A percentile compares a stretch with the other conserved stretches of the same genome.
Conservation (phyloP, 2,113 vertebrate species). For the Python bivittatus region DNA sequence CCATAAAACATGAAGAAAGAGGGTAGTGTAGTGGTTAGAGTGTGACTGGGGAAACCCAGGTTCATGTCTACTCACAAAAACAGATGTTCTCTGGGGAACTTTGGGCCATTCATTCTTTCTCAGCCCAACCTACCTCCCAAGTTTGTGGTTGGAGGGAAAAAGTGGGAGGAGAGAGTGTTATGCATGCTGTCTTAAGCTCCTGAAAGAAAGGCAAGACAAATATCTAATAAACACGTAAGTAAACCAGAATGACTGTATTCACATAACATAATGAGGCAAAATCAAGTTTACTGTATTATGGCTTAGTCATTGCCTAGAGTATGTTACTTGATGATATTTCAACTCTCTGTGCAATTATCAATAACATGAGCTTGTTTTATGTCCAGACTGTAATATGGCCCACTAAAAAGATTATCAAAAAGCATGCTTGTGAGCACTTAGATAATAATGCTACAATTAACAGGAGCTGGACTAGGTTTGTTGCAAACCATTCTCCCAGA, state of each 20-base stretch:
- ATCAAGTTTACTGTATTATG: no score
- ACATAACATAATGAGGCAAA: not conserved
- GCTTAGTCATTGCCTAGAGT: no score
- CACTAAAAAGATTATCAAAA: not conserved
- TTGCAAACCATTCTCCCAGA: not conserved
- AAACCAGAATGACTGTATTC: not conserved
- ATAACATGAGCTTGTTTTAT: not conserved
- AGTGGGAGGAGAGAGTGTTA: not conserved
- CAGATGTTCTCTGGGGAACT: not conserved
- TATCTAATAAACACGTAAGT: not conserved
- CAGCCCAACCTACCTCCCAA: not conserved
- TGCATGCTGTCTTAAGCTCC: not conserved
- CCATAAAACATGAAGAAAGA: not conserved
- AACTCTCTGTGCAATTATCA: not conserved
- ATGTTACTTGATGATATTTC: not conserved
- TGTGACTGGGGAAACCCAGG: not conserved
- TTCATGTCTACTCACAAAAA: not conserved
- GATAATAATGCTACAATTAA: not conserved
- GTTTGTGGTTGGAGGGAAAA: not conserved
- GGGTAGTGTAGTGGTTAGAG: not conserved
- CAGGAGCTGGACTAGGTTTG: not conserved
- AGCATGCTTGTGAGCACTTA: not conserved
- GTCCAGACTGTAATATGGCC: not conserved
- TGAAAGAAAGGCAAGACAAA: not conserved
- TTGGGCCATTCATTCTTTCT: not conserved